Evolutionary conservation across 2,888 invertebrate species (phyloP).

Genomic region (Ischnura elegans): DNA sequence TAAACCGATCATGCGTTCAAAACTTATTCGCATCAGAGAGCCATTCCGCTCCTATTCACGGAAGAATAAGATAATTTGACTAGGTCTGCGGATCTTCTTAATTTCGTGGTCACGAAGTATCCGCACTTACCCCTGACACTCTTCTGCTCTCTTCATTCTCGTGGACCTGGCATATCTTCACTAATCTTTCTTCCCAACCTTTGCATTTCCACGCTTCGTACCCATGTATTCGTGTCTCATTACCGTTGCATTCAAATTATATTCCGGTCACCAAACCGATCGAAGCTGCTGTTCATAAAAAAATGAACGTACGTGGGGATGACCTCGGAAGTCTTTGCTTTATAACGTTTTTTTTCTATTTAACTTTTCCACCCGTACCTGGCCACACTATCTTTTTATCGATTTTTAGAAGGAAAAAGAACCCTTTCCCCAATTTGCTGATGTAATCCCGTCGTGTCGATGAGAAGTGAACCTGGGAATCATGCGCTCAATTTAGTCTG

Average conservation of each 20-base stretch:
- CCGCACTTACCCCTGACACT: too few species aligned
- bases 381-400: neutral
- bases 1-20: too few species aligned
- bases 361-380: neutral
- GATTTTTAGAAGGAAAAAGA: too few species aligned
- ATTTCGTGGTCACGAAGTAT: too few species aligned
- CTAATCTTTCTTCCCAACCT: too few species aligned
- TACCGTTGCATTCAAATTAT: neutral
- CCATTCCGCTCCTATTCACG: too few species aligned
- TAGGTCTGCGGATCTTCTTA: too few species aligned
- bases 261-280: neutral
- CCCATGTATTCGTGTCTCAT: neutral
- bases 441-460: neutral
- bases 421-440: neutral
- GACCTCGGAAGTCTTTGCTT: neutral
- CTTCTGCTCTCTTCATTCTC: too few species aligned
- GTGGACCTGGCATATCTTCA: too few species aligned
- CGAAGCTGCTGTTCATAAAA: neutral
- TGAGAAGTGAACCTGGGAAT: slow-evolving; percentile 4
- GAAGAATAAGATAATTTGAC: too few species aligned
- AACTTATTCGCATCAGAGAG: too few species aligned
- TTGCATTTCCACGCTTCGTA: neutral
- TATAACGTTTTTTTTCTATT: neutral
- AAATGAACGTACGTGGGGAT: neutral
- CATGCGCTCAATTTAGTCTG: slow-evolving; percentile 12